Base-by-base conservation (phyloP, 2,888 invertebrate species). In the Ephialtes manifestator region DNA sequence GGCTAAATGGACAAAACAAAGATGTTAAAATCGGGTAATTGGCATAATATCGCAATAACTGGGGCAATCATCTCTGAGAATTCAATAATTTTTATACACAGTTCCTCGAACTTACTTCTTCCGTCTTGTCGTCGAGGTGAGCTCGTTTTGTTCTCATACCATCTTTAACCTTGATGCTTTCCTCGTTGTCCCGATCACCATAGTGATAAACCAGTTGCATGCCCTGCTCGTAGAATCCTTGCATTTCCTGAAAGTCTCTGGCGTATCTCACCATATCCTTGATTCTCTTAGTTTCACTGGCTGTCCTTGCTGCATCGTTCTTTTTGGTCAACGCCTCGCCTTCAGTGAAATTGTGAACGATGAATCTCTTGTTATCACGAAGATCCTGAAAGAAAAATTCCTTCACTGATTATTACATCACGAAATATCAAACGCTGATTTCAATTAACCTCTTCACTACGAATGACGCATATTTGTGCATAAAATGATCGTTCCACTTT, bases 171-270 rank as follows among this genome's bases (percentile, higher is more conserved):
- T 80, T 75, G 31, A 8, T 18, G 0, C 58, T 55, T 5, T 71
- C 81, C 18, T 81, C 58, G 15, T 39, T 58, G 15, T 68, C 79
- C 28, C 72, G 46, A 68, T 81, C 90, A 4, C 93, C 93, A 24
- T 91, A 93, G 84, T 94, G 93, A 86, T 93, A 94, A 43, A 93
- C 89, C 76, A 94, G 72, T 75, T 93, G 91, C 92, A 94, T 92
- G 53, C 93, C 93, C 80, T 94, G 90, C 78, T 94, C 94, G 87
- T 91, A 94, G 80, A 90, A 94, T 4, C 94, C 94, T 28, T 93
- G 88, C 67, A 89, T 88, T 81, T 94, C 94, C 76, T 93, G 92
- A 80, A 91, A 92, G 35, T 91, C 88, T 68, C 88, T 91, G 43
- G 94, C 94, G 89, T 94, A 94, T 71, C 94, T 90, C 7, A 89